These are phyloP conservation scores for Lithophane socia DNA, from an alignment of 2,888 invertebrate genomes.

Conservation along the genomic window DNA sequence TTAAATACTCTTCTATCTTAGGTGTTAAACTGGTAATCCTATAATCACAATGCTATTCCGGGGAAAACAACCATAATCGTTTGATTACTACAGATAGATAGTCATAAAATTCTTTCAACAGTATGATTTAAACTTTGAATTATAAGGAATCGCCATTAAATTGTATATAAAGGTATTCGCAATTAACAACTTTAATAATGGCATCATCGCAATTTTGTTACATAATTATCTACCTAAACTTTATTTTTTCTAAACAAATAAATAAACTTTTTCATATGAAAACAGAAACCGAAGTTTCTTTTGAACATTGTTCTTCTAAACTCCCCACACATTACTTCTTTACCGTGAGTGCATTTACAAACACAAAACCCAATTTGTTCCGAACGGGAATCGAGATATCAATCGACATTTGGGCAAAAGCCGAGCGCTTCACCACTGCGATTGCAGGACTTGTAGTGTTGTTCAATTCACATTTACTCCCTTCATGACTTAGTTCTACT, in stretches of 20 bases:
- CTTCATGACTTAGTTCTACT: background rate
- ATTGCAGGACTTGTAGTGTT: background rate
- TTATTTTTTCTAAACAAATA: background rate
- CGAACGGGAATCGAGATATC: background rate
- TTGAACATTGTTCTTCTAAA: background rate
- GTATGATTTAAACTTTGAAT: background rate
- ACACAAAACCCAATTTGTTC: too few relatives aligned
- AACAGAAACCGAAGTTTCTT: background rate
- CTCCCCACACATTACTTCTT: too few relatives aligned
- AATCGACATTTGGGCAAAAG: background rate
- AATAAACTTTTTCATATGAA: background rate
- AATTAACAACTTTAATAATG: background rate
- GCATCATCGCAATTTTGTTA: background rate
- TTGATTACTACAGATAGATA: background rate
- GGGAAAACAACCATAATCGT: background rate
- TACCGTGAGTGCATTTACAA: background rate
- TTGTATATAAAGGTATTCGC: background rate
- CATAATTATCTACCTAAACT: background rate
- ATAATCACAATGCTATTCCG: background rate
- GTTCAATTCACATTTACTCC: background rate
- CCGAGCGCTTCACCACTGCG: too few relatives aligned
- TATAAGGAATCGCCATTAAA: background rate
- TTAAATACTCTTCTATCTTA: constrained; percentile 3
- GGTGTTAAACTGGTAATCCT: constrained; percentile 12
- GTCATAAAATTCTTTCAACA: background rate